phyloP scores from a whole-genome alignment of 2,888 invertebrate species.

The Chaetogeoica ovagalla region DNA sequence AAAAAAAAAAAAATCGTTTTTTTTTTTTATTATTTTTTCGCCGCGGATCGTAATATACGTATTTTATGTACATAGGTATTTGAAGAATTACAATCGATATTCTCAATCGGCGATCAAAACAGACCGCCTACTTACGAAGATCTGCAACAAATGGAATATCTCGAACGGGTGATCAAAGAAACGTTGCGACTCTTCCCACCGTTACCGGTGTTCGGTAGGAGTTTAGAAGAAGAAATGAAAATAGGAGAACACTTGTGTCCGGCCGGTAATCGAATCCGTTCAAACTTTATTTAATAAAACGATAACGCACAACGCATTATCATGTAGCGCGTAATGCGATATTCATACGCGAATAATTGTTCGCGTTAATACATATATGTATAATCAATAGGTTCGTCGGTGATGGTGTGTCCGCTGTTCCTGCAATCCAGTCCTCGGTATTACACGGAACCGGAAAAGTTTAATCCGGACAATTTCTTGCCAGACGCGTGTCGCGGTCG shows the following conservation, averaged over 20 bases:
- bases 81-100: conserved; percentile 35
- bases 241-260: conserved; percentile 31
- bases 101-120: conserved; percentile 41
- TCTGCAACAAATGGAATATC: conserved; percentile 54
- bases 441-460: conserved; percentile 14
- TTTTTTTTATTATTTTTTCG: too few species aligned
- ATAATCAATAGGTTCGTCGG: conserved; percentile 21
- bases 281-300: too few species aligned
- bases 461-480: conserved; percentile 40
- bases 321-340: too few species aligned
- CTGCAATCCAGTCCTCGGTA: not conserved
- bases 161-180: conserved; percentile 56
- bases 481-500: conserved; percentile 11
- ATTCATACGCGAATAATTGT: too few species aligned
- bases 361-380: too few species aligned
- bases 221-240: conserved; percentile 28
- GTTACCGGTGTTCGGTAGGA: conserved; percentile 49
- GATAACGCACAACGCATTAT: too few species aligned
- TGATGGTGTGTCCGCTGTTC: not conserved
- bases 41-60: too few species aligned
- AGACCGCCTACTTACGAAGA: conserved; percentile 54
- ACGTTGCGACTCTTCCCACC: conserved; percentile 55
- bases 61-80: too few species aligned
- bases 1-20: too few species aligned
- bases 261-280: conserved; percentile 31